phyloP scores from a whole-genome alignment of 2,113 vertebrate genomes.

The Notiomystis cincta region DNA sequence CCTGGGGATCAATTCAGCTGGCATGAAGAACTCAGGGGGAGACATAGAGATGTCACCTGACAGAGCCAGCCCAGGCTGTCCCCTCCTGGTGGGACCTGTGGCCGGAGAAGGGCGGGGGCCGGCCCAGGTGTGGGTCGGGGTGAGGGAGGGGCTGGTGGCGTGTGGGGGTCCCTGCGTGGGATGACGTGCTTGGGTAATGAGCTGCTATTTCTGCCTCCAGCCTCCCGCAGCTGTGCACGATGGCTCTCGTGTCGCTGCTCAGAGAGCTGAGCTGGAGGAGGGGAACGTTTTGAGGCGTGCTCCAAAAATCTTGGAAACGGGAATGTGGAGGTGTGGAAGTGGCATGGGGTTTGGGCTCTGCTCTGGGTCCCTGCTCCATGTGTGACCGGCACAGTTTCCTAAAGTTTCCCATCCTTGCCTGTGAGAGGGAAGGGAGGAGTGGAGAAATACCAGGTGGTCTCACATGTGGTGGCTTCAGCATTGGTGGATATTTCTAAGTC shows the following conservation, averaged over 20 bases:
- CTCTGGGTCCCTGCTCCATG: neutral
- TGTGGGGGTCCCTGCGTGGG: accelerated
- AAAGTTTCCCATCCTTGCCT: neutral
- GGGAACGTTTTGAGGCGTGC: accelerated
- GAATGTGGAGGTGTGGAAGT: neutral
- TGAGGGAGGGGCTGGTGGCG: accelerated
- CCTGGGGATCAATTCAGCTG: constrained; percentile 6
- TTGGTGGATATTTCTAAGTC: neutral
- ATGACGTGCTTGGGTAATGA: neutral
- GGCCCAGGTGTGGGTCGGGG: neutral
- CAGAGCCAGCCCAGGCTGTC: neutral
- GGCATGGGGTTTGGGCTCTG: neutral
- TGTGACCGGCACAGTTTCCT: neutral
- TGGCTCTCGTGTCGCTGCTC: neutral
- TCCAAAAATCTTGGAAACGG: neutral
- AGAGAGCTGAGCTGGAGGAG: neutral
- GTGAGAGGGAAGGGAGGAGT: neutral
- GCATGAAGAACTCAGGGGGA: neutral
- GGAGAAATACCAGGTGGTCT: neutral
- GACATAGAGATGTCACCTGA: neutral
- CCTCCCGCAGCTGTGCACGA: neutral
- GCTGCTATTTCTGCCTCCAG: neutral
- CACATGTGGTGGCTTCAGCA: neutral
- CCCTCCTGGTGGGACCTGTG: neutral
- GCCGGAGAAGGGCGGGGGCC: neutral